Base-by-base conservation (phyloP, 2,888 invertebrate species). In the Entomobrya proxima region DNA sequence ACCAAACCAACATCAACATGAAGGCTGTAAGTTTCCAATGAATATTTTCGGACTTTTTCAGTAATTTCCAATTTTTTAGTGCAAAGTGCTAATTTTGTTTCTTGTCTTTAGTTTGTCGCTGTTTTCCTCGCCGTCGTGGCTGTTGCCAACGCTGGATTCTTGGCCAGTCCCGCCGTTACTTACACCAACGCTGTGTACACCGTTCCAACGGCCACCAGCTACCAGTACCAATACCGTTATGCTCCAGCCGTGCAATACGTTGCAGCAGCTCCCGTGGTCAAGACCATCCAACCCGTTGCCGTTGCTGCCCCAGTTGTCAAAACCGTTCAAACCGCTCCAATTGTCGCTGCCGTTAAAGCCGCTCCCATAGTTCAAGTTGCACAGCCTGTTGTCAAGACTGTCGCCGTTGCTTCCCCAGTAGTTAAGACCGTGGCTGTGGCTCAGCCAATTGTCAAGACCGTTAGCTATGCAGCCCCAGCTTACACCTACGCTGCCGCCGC, bases 261-360 rank as follows among this genome's bases (percentile, higher is more conserved):
- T 32, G 32, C 35, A 32, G 32, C 47, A 2, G 24, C 44, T 5
- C 75, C 44, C 35, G 75, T 44, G 4, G 76, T 76, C 5, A 37
- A 35, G 3, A 76, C 76, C 21, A 18, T 64, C 15, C 64, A 76
- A 21, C 21, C 74, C 55, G 40, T 30, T 44, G 64, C 64, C 4
- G 74, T 32, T 32, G 52, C 50, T 7, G 81, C 76, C 50, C 82
- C 77, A 67, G 84, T 76, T 52, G 82, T 85, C 52, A 84, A 81
- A 35, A 58, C 78, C 21, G 35, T 87, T 7, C 78, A 77, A 52
- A 64, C 82, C 21, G 81, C 87, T 13, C 50, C 58, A 21, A 9
- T 77, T 35, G 7, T 18, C n/a, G 15, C 64, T 24, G n/a, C 64
- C 11, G 21, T n/a, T 13, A 13, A 18, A 2, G 18, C 75, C 18